Percentiles rank a stretch among this genome's conserved stretches.
Evolutionary conservation across 2,888 invertebrate species (phyloP).

Genomic region (Antitype chi): DNA sequence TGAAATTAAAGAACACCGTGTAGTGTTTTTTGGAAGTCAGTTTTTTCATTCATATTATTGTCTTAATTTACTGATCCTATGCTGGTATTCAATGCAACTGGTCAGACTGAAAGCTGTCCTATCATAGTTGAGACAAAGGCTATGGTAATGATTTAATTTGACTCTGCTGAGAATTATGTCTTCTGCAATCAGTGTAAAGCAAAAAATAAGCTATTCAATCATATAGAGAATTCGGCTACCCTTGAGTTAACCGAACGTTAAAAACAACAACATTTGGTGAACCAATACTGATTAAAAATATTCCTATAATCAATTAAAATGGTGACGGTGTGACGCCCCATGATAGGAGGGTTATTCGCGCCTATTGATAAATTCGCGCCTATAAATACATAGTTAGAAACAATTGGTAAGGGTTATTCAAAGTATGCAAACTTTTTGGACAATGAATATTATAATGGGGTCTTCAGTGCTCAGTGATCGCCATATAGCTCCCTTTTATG

Average conservation of each 20-base stretch:
- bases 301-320: conserved; percentile 4
- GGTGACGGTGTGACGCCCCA: conserved; percentile 5
- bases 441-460: background rate
- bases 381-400: background rate
- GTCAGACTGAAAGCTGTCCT: background rate
- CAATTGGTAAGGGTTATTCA: background rate
- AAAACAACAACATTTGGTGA: conserved; percentile 18
- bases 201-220: background rate
- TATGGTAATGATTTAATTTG: background rate
- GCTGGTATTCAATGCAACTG: background rate
- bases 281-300: conserved; percentile 33
- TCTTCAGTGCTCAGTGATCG: no score
- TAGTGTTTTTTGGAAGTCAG: no score
- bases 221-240: background rate
- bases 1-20: no score
- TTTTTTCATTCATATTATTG: no score
- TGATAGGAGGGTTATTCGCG: conserved; percentile 9
- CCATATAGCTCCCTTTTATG: background rate
- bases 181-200: background rate
- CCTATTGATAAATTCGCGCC: conserved; percentile 1
- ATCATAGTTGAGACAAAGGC: background rate
- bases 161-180: background rate
- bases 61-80: background rate
- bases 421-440: background rate
- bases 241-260: conserved; percentile 6